Evolutionary conservation across 2,888 invertebrate species (phyloP).

Genomic region (Tyria jacobaeae): DNA sequence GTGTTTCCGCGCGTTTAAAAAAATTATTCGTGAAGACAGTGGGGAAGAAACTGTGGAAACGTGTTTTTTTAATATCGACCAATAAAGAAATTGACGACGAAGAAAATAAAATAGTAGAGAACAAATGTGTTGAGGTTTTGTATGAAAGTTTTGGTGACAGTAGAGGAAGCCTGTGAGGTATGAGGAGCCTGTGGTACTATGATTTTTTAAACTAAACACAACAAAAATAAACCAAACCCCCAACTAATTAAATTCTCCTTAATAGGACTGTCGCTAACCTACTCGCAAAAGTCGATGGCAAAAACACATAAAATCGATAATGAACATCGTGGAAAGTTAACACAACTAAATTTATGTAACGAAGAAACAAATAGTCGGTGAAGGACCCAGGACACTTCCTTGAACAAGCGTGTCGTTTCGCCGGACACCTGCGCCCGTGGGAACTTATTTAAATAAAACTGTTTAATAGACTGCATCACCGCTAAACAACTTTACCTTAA

Average conservation of each 20-base stretch:
- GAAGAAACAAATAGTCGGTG: conserved; percentile 47
- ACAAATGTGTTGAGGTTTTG: too few species aligned
- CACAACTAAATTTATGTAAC: conserved; percentile 54
- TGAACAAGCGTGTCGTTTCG: conserved; percentile 2
- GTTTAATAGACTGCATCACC: conserved; percentile 7
- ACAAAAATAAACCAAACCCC: too few species aligned
- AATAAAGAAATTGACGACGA: too few species aligned
- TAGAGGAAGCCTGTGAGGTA: too few species aligned
- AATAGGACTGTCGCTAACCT: not conserved
- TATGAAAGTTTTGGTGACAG: too few species aligned
- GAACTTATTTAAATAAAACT: not conserved
- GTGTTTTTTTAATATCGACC: too few species aligned
- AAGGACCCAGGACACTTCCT: conserved; percentile 28
- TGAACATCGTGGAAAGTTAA: conserved; percentile 41
- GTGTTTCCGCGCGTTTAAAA: too few species aligned
- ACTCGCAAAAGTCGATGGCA: conserved; percentile 6
- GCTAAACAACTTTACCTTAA: not conserved
- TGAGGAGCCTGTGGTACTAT: too few species aligned
- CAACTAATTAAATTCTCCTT: not conserved
- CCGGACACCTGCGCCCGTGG: conserved; percentile 15
- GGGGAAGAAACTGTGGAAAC: too few species aligned
- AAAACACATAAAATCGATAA: conserved; percentile 31
- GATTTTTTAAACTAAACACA: too few species aligned
- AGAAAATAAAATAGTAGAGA: too few species aligned
- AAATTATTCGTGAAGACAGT: too few species aligned